A percentile compares a stretch with the other conserved stretches of the same genome.
phyloP scores from a whole-genome alignment of 2,797 vertebrate species.

The Phrynocephalus vlangalii region DNA sequence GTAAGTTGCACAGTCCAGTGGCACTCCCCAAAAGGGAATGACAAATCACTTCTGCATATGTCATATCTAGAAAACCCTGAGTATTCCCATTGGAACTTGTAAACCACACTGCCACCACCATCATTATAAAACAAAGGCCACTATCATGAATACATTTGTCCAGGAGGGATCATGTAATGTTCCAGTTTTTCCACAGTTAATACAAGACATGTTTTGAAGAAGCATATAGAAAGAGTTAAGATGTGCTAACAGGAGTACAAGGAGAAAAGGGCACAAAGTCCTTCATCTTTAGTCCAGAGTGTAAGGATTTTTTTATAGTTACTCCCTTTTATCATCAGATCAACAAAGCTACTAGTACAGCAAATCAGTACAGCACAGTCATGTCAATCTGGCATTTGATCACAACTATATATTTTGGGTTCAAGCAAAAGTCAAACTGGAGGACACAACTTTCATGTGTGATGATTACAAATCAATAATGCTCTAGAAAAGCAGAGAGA shows the following conservation, averaged over 20 bases:
- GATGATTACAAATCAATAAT: slow-evolving; percentile 9
- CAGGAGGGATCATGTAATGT: too few relatives aligned
- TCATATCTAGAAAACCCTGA: too few relatives aligned
- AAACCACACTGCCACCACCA: too few relatives aligned
- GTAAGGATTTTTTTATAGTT: slow-evolving; percentile 58
- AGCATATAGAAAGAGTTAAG: slow-evolving; percentile 21
- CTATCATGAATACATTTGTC: too few relatives aligned
- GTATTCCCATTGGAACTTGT: too few relatives aligned
- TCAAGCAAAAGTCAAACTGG: slow-evolving; percentile 57
- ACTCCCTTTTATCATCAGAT: slow-evolving; percentile 58
- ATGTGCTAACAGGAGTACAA: slow-evolving; percentile 10
- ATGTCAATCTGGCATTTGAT: slow-evolving; percentile 64
- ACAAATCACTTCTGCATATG: too few relatives aligned
- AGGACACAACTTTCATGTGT: slow-evolving; percentile 58
- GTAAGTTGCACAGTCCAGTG: too few relatives aligned
- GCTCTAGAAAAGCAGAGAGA: background rate
- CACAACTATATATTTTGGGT: slow-evolving; percentile 57
- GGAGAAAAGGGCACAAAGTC: slow-evolving; percentile 55
- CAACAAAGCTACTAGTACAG: slow-evolving; percentile 64
- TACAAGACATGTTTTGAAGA: slow-evolving; percentile 31
- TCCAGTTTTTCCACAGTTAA: background rate
- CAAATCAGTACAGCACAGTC: slow-evolving; percentile 60
- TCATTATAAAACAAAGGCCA: too few relatives aligned
- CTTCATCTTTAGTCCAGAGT: slow-evolving; percentile 68
- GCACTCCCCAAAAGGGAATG: too few relatives aligned